A percentile compares a stretch with the other conserved stretches of the same genome.
phyloP scores from a whole-genome alignment of 35 echinoderm and acorn worm species.

The Anneissia japonica region DNA sequence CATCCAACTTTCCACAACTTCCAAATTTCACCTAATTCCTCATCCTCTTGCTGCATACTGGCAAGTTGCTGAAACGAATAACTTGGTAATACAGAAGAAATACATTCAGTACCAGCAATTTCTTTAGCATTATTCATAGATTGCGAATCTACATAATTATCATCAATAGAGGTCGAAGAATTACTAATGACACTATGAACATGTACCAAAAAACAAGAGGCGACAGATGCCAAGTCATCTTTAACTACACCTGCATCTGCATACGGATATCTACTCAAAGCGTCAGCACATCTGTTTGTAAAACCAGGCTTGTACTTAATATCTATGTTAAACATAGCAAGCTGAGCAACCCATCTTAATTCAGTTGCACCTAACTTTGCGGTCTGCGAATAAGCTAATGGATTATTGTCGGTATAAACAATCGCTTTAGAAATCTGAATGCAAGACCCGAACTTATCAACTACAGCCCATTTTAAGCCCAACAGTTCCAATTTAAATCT shows the following conservation, averaged over 20 bases:
- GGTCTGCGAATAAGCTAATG: constrained; percentile 16
- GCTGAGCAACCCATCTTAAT: constrained; percentile 20
- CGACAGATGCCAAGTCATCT: too few relatives aligned
- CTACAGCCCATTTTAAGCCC: constrained; percentile 36
- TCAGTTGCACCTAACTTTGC: constrained; percentile 35
- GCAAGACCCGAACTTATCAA: constrained; percentile 24
- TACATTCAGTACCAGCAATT: too few relatives aligned
- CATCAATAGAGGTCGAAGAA: too few relatives aligned
- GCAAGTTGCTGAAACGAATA: constrained; percentile 1
- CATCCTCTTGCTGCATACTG: constrained; percentile 15
- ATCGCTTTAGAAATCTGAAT: not conserved
- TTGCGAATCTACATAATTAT: too few relatives aligned
- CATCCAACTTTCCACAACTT: not conserved
- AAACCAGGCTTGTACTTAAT: constrained; percentile 18
- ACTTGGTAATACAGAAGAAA: constrained; percentile 12
- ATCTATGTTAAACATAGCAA: constrained; percentile 17
- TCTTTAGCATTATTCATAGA: too few relatives aligned
- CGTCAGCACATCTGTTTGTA: constrained; percentile 22
- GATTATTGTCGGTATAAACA: constrained; percentile 31
- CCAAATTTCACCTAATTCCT: not conserved
- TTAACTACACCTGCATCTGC: not conserved
- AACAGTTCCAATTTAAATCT: constrained; percentile 34
- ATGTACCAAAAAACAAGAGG: too few relatives aligned
- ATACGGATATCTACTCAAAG: constrained; percentile 13
- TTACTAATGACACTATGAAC: too few relatives aligned